Evolutionary conservation across 1,140 invertebrate genomes (phyloP).

Genomic region (Drosophila chauvacae): DNA sequence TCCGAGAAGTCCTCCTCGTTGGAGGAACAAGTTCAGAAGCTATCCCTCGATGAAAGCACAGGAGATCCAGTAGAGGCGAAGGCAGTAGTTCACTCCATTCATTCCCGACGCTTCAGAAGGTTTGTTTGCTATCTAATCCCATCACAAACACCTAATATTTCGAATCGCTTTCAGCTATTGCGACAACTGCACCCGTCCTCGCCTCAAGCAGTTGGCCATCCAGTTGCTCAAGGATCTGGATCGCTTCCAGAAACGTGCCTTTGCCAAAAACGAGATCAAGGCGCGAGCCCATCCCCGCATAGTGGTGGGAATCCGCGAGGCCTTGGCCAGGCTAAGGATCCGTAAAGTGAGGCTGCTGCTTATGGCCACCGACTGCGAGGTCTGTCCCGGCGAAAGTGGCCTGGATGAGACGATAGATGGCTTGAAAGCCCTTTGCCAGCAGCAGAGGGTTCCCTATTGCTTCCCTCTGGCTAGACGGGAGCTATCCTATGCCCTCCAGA

Average conservation of each 20-base stretch:
- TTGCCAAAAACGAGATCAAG: constrained; percentile 87
- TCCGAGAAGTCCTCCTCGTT: neutral
- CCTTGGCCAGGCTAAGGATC: constrained; percentile 86
- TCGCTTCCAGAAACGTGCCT: constrained; percentile 87
- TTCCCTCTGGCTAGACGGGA: constrained; percentile 68
- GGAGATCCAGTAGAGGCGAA: no score
- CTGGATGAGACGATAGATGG: constrained; percentile 65
- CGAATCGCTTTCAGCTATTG: constrained; percentile 62
- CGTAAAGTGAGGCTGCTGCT: constrained; percentile 87
- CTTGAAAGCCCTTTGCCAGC: constrained; percentile 64
- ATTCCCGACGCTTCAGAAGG: constrained; percentile 78
- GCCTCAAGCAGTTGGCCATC: constrained; percentile 51
- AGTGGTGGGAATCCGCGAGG: constrained; percentile 87
- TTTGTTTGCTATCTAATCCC: neutral
- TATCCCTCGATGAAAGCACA: constrained; percentile 7
- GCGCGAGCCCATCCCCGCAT: constrained; percentile 86
- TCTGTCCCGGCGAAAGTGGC: constrained; percentile 52
- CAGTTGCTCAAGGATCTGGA: constrained; percentile 86
- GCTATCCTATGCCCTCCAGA: constrained; percentile 66
- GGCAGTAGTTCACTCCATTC: constrained; percentile 28
- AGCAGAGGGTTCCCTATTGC: constrained; percentile 66
- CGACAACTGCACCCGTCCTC: constrained; percentile 70
- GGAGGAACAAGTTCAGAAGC: constrained; percentile 13
- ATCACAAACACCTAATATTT: neutral
- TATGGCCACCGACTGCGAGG: constrained; percentile 86